Evolutionary conservation across 2,888 invertebrate species (phyloP).

Genomic region (Heliconius ismenius): DNA sequence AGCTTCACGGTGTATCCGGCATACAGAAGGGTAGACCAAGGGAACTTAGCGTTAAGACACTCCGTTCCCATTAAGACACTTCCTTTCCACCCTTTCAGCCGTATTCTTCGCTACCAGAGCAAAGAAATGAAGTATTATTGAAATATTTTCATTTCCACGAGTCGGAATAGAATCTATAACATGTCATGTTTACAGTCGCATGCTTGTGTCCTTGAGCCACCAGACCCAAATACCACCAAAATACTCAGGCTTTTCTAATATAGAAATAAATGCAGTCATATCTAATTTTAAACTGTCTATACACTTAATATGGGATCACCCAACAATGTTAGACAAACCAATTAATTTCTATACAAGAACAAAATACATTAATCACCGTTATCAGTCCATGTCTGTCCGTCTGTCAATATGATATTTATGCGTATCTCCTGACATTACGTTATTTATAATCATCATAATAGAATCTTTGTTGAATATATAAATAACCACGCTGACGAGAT

Average conservation of each 20-base stretch:
- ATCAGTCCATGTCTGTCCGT: conserved; percentile 48
- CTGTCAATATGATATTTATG: conserved; percentile 49
- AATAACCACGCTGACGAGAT: conserved; percentile 41
- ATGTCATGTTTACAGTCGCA: no score
- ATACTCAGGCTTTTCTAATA: not conserved
- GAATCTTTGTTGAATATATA: conserved; percentile 51
- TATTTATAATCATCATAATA: conserved; percentile 49
- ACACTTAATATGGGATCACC: conserved; percentile 12
- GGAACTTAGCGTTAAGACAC: no score
- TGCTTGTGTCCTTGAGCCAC: no score
- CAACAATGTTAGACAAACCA: conserved; percentile 17
- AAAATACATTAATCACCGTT: conserved; percentile 44
- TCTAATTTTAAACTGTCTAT: not conserved
- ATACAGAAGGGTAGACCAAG: no score
- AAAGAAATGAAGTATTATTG: no score
- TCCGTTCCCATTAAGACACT: no score
- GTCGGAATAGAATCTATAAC: no score
- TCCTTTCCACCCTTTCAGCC: no score
- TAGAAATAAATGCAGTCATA: not conserved
- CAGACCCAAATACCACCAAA: no score
- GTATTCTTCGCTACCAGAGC: no score
- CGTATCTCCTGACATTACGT: conserved; percentile 45
- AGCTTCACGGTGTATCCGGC: no score
- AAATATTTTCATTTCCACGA: no score
- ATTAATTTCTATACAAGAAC: conserved; percentile 34